A percentile compares a stretch with the other conserved stretches of the same genome.
Conservation (phyloP, 2,888 invertebrate species). For the Tenthredo distinguenda region DNA sequence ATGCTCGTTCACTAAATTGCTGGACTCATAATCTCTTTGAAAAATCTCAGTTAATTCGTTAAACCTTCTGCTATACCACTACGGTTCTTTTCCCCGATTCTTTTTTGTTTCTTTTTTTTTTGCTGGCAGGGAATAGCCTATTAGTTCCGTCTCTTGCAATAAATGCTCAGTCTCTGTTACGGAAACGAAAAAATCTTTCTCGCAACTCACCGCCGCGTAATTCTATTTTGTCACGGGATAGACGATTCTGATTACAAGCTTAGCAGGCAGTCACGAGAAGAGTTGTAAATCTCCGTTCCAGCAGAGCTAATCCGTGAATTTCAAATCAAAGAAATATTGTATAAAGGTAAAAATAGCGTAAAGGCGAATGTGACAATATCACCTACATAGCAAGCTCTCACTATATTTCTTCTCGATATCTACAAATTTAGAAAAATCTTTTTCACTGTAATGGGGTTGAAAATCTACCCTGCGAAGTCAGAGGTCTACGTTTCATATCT, state of each 20-base stretch:
- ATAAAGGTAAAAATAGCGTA: not conserved
- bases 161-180: slow-evolving; percentile 32
- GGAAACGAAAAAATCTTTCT: slow-evolving; percentile 25
- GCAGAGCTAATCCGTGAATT: slow-evolving; percentile 10
- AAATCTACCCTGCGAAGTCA: not conserved
- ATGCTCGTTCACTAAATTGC: not conserved
- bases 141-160: slow-evolving; percentile 38
- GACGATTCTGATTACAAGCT: slow-evolving; percentile 8
- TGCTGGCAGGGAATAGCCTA: not conserved
- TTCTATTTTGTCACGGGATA: slow-evolving; percentile 43
- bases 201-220: slow-evolving; percentile 41
- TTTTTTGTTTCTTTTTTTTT: not conserved
- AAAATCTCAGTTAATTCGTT: slow-evolving; percentile 29
- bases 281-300: not conserved
- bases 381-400: not conserved
- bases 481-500: not conserved
- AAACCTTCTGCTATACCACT: not conserved
- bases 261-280: not conserved
- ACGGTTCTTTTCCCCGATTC: not conserved
- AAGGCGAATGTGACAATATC: not conserved
- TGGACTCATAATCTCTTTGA: slow-evolving; percentile 2
- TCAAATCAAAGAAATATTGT: not conserved
- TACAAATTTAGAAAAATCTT: not conserved
- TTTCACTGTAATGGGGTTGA: not conserved
- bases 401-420: not conserved